Evolutionary conservation across 2,113 vertebrate genomes (phyloP), one percentile per base, ranked within the genome.

Genomic region (Saguinus imperator): DNA sequence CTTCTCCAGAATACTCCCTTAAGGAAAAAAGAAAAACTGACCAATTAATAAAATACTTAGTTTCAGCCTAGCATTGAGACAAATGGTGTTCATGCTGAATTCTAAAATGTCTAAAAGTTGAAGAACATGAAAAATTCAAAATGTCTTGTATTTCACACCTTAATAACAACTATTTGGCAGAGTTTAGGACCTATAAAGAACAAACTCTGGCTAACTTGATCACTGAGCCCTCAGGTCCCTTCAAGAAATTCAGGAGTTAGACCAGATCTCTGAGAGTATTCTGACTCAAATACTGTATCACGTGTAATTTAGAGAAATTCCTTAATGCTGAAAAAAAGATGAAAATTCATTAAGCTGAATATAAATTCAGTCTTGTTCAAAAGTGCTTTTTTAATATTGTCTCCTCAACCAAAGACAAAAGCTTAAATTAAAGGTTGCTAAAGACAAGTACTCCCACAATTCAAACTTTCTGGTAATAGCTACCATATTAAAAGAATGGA

Each of bases 91-190:
- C 18, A 40, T 87, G 17, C 23, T 94, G 35, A 64, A 90, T 82
- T 87, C 76, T 73, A 83, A 95, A 89, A 72, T 87, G 92, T 81
- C 55, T 86, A 81, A 75, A 90, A 83, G 70, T 45, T 88, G 32
- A 89, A 93, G 29, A 92, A 80, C 40, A 87, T 68, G 8, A 58
- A 76, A 94, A 72, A 93, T 55, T n/a, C 81, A 43, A 68, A 82
- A 92, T 20, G 48, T 80, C 17, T 21, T 79, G 16, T 5, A n/a
- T 55, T 89, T 18, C 10, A 90, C 10, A 35, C 43, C 17, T 70
- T 50, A 73, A 35, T 52, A 91, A 83, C n/a, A 85, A 95, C 7
- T 32, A 48, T 35, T 48, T 45, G 35, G 40, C 88, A 73, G 29
- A 85, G 25, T 45, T 57, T 29, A 66, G 66, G 52, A n/a, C 11